These are phyloP conservation scores for Argyra leucocephala DNA, from an alignment of 2,888 invertebrate species.

Conservation along the genomic window DNA sequence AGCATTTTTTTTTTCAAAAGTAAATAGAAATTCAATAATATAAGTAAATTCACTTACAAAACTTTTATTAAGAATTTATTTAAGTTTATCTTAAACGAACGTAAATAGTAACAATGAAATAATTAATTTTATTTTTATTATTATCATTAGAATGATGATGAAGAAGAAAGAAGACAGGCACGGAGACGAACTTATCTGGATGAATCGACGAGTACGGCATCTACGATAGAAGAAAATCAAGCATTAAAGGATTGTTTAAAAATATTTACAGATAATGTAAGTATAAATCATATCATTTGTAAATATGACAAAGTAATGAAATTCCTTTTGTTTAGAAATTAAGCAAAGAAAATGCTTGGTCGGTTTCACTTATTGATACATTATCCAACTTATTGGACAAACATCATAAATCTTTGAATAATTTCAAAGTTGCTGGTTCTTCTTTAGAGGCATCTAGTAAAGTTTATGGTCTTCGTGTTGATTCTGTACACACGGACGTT, in stretches of 20 bases:
- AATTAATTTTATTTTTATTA: no score
- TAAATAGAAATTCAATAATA: no score
- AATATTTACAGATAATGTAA: constrained; percentile 70
- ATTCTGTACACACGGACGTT: constrained; percentile 71
- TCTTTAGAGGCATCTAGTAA: constrained; percentile 81
- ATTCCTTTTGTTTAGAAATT: constrained; percentile 57
- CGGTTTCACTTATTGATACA: constrained; percentile 74
- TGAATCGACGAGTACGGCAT: constrained; percentile 23
- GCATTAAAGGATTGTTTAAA: constrained; percentile 67
- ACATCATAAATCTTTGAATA: constrained; percentile 60
- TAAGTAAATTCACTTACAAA: no score
- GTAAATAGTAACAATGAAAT: no score
- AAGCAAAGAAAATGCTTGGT: constrained; percentile 81
- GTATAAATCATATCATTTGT: constrained; percentile 24
- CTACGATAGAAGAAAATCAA: constrained; percentile 47
- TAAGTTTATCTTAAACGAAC: background rate
- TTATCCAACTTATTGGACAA: constrained; percentile 66
- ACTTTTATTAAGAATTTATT: no score
- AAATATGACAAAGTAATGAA: background rate
- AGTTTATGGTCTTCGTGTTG: constrained; percentile 79
- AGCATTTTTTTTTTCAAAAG: background rate
- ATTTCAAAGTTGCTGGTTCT: constrained; percentile 70
- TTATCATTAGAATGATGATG: constrained; percentile 48
- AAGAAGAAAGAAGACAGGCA: constrained; percentile 49
- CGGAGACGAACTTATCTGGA: constrained; percentile 32